These are phyloP conservation scores for Semicossyphus pulcher DNA, from an alignment of 2,113 vertebrate species.

Conservation along the genomic window DNA sequence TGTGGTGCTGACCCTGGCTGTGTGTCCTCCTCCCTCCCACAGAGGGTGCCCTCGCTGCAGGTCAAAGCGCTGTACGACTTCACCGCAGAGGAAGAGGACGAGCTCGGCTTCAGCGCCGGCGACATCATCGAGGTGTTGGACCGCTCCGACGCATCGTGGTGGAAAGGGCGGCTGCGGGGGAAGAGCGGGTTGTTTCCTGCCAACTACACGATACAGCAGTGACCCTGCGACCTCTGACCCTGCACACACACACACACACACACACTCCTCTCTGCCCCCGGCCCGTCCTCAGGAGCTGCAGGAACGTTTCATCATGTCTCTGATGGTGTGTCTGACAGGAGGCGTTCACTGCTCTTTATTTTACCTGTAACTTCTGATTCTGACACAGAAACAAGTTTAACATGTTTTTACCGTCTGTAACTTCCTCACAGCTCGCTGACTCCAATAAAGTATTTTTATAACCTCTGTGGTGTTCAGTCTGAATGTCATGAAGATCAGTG, in stretches of 20 bases:
- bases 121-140: conserved; percentile 94
- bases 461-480: not conserved
- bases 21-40: not conserved
- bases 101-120: conserved; percentile 88
- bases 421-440: conserved; percentile 12
- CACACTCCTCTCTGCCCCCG: not conserved
- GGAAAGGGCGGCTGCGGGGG: conserved; percentile 89
- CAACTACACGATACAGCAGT: conserved; percentile 87
- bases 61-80: conserved; percentile 93
- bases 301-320: not conserved
- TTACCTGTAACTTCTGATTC: not conserved
- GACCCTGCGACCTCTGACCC: not conserved
- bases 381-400: not conserved
- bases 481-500: not conserved
- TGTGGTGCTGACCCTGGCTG: not conserved
- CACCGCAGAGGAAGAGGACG: conserved; percentile 88
- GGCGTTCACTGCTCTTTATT: not conserved
- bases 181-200: conserved; percentile 91
- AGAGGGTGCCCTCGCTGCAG: conserved; percentile 65
- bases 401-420: too few relatives aligned
- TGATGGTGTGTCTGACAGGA: not conserved
- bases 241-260: not conserved
- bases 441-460: conserved; percentile 35
- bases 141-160: conserved; percentile 89
- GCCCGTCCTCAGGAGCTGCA: too few relatives aligned